Evolutionary conservation across 2,888 invertebrate genomes (phyloP).

Genomic region (Furcula furcula): DNA sequence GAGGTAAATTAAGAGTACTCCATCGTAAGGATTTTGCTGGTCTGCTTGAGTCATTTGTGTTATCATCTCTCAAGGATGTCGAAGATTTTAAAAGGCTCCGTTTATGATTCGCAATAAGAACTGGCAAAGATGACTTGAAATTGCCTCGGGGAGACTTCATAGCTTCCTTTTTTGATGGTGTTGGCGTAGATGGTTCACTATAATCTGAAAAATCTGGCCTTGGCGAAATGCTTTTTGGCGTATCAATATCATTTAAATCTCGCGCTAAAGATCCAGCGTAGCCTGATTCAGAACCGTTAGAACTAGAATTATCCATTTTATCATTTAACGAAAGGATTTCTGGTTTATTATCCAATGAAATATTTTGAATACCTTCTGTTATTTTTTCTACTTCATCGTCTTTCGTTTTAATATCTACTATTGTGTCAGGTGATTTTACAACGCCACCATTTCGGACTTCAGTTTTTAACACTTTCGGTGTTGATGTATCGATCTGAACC

Average conservation of each 20-base stretch:
- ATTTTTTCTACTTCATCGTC: constrained; percentile 25
- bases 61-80: constrained; percentile 43
- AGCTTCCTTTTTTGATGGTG: constrained; percentile 1
- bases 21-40: constrained; percentile 53
- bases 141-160: constrained; percentile 14
- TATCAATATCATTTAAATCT: constrained; percentile 39
- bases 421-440: constrained; percentile 4
- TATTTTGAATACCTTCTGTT: constrained; percentile 30
- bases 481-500: constrained; percentile 45
- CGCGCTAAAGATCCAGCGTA: constrained; percentile 49
- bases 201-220: constrained; percentile 14
- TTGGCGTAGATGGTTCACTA: constrained; percentile 10
- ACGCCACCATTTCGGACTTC: constrained; percentile 7
- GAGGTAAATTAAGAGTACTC: constrained; percentile 54
- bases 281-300: constrained; percentile 55
- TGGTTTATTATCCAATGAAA: constrained; percentile 31
- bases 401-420: constrained; percentile 16
- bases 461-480: constrained; percentile 34
- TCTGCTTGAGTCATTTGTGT: constrained; percentile 32
- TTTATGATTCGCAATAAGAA: constrained; percentile 31
- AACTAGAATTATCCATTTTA: constrained; percentile 44
- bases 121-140: constrained; percentile 47
- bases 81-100: constrained; percentile 42
- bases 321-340: constrained; percentile 21
- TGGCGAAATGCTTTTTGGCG: constrained; percentile 17